Percentiles rank a stretch among this genome's conserved stretches.
These are phyloP conservation scores for Drosophila macrothrix DNA, from an alignment of 2,888 invertebrate species.

Conservation along the genomic window DNA sequence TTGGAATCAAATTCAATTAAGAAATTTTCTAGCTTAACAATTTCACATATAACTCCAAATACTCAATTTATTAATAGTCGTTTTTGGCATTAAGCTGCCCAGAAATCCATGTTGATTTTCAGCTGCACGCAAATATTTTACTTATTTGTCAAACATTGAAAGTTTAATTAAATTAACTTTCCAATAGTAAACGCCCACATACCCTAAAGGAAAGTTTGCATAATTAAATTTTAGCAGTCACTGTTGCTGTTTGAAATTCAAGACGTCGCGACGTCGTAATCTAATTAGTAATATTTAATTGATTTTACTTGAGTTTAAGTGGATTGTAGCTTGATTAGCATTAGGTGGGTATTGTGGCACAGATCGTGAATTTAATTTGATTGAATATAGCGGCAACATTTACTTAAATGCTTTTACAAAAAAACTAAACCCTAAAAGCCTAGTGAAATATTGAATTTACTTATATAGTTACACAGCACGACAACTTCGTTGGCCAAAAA, in stretches of 20 bases:
- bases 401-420: neutral
- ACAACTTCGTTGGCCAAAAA: conserved; percentile 29
- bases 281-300: conserved; percentile 44
- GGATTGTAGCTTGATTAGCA: conserved; percentile 25
- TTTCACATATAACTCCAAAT: neutral
- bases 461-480: conserved; percentile 19
- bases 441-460: conserved; percentile 45
- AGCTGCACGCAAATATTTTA: conserved; percentile 32
- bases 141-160: conserved; percentile 55
- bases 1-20: conserved; percentile 39
- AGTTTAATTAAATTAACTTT: conserved; percentile 66
- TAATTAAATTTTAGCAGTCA: conserved; percentile 54
- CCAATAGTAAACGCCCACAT: conserved; percentile 8
- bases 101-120: conserved; percentile 39
- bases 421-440: conserved; percentile 2
- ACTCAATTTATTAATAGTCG: conserved; percentile 44
- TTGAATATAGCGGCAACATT: neutral
- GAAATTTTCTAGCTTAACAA: neutral
- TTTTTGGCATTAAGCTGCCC: conserved; percentile 5
- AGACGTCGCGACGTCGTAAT: conserved; percentile 29
- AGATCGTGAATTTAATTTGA: conserved; percentile 5
- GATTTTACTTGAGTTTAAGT: conserved; percentile 32
- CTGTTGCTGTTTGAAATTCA: conserved; percentile 11
- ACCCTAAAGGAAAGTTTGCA: conserved; percentile 24
- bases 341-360: conserved; percentile 23